phyloP scores from a whole-genome alignment of 2,888 invertebrate species.

The Tetranychus truncatus region DNA sequence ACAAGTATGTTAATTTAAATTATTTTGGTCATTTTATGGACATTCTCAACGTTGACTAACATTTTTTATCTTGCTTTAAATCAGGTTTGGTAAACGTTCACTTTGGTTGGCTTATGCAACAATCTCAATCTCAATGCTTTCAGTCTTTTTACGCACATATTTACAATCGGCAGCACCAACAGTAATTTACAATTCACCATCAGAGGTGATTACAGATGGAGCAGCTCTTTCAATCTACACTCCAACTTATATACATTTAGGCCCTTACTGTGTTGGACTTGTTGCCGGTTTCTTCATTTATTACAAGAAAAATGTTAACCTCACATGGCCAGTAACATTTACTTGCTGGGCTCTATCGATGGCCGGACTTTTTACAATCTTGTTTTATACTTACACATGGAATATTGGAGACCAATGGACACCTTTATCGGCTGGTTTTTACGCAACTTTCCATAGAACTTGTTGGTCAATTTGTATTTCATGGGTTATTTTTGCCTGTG shows the following conservation, averaged over 20 bases:
- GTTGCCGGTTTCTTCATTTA: constrained; percentile 20
- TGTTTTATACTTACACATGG: constrained; percentile 16
- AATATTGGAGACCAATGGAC: constrained; percentile 13
- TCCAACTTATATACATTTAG: constrained; percentile 24
- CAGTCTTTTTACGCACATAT: constrained; percentile 15
- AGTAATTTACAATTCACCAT: constrained; percentile 24
- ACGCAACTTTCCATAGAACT: constrained; percentile 25
- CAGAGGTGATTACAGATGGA: constrained; percentile 20
- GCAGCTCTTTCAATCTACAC: constrained; percentile 21
- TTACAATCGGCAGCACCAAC: constrained; percentile 20
- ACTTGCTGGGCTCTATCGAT: constrained; percentile 10
- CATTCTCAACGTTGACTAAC: neutral
- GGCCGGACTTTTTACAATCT: neutral
- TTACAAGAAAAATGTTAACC: neutral
- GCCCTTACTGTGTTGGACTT: constrained; percentile 25
- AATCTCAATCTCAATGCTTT: constrained; percentile 11
- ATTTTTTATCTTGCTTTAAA: neutral
- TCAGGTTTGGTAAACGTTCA: constrained; percentile 18
- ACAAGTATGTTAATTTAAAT: constrained; percentile 20
- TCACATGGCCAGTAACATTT: neutral
- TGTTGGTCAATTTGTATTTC: constrained; percentile 23
- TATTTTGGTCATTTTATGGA: neutral
- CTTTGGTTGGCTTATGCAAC: constrained; percentile 10
- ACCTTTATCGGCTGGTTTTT: constrained; percentile 14
- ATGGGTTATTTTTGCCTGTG: constrained; percentile 25